Base-by-base conservation (phyloP, 1,140 invertebrate genomes). In the Drosophila asahinai region DNA sequence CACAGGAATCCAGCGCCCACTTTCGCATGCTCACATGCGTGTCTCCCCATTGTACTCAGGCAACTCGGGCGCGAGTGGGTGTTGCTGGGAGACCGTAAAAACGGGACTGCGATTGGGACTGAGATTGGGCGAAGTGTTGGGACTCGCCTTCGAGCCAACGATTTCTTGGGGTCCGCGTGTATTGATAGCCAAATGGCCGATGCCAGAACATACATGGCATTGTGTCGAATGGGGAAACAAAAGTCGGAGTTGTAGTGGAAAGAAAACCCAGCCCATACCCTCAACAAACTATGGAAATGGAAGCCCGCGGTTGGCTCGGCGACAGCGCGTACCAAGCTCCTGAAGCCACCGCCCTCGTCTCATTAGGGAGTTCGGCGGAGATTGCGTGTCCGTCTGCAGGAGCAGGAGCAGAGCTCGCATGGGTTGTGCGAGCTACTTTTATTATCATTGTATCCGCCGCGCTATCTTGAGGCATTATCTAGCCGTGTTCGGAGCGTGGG, bases 251-350 rank as follows among this genome's bases (percentile, higher is more conserved):
- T 27, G 55, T 57, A 68, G 62, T n/a, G 14, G 42, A 63, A 71
- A 55, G 60, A 70, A 74, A 79, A 43, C n/a, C 22, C 25, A 47
- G 30, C 36, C 36, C 27, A 43, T 11, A 11, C 30, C 33, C 47
- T 62, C 17, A 55, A 70, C 72, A 84, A 81, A 73, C 76, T 77
- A 80, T 87, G 66, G 89, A 87, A 83, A 84, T 77, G 77, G 77
- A 87, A 87, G 71, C 81, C 73, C 51, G 15, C 45, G 33, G 62
- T 55, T 47, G 65, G 63, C 62, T 60, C 67, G 79, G 83, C 72
- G 80, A 89, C 83, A 87, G 60, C 65, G 67, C 72, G 83, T 87
- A 74, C 83, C 84, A 89, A 71, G 83, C 84, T 74, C 84, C 79
- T 38, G 52, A 36, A 64, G 38, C 38, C 12, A 47, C 47, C 43